Evolutionary conservation across 2,113 vertebrate genomes (phyloP).

Genomic region (Cepphus grylle): DNA sequence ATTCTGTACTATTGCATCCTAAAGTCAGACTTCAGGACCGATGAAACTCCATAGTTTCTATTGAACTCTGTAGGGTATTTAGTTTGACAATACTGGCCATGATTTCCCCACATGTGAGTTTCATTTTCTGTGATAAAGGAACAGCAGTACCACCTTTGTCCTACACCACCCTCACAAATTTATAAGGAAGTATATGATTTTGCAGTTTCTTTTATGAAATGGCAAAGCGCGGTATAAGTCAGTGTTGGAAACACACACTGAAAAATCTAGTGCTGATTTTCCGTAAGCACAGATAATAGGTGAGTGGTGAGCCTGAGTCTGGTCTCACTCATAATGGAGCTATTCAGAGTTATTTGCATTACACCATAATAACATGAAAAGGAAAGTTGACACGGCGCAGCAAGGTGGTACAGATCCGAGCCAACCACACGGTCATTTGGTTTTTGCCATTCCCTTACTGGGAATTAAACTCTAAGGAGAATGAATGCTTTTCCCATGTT

Average conservation of each 20-base stretch:
- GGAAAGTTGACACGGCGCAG: background rate
- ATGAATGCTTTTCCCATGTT: background rate
- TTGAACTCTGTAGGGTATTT: background rate
- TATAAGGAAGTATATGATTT: background rate
- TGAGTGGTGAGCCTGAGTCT: background rate
- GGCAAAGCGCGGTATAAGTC: background rate
- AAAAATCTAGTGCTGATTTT: background rate
- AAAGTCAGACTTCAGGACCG: background rate
- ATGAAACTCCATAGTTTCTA: background rate
- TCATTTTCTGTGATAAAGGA: background rate
- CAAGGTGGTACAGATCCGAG: background rate
- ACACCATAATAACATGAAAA: fast-evolving
- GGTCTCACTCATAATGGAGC: fast-evolving
- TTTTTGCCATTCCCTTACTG: background rate
- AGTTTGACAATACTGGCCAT: background rate
- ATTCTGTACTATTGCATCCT: background rate
- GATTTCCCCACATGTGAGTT: background rate
- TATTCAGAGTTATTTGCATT: background rate
- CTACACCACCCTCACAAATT: background rate
- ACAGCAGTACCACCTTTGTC: background rate
- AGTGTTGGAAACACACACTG: background rate
- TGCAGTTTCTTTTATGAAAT: background rate
- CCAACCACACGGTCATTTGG: background rate
- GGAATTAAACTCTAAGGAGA: background rate
- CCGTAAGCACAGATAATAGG: background rate